Conservation (phyloP, 1,140 invertebrate species). For the Scaptomyza graminum region DNA sequence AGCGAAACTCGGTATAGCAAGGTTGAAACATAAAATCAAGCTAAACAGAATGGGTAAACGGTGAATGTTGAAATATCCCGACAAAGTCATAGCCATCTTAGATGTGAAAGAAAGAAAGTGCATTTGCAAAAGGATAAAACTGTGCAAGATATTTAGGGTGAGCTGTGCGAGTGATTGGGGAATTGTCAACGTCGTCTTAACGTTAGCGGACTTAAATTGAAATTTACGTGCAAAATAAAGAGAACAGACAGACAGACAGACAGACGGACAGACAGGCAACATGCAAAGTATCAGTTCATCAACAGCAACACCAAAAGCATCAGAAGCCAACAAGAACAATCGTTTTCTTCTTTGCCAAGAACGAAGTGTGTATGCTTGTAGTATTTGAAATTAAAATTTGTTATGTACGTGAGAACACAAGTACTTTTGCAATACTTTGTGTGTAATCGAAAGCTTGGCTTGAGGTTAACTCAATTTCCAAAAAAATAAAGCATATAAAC, state of each 20-base stretch:
- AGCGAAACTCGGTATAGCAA: not conserved
- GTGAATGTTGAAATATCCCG: not conserved
- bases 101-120: not conserved
- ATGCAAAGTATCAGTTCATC: too few species aligned
- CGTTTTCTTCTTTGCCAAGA: too few species aligned
- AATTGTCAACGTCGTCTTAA: constrained; percentile 9
- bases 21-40: not conserved
- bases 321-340: too few species aligned
- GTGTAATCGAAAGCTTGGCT: too few species aligned
- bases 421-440: too few species aligned
- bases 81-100: not conserved
- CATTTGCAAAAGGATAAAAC: not conserved
- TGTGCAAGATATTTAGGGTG: not conserved
- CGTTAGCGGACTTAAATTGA: constrained; percentile 20
- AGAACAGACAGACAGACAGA: not conserved
- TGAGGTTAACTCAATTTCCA: too few species aligned
- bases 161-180: not conserved
- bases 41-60: not conserved
- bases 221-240: constrained; percentile 17
- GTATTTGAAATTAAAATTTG: too few species aligned
- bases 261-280: not conserved
- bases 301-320: too few species aligned
- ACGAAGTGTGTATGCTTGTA: too few species aligned
- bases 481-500: too few species aligned
- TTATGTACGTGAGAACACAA: too few species aligned